phyloP scores from a whole-genome alignment of 2,888 invertebrate genomes.

The Pristionchus arcanus region DNA sequence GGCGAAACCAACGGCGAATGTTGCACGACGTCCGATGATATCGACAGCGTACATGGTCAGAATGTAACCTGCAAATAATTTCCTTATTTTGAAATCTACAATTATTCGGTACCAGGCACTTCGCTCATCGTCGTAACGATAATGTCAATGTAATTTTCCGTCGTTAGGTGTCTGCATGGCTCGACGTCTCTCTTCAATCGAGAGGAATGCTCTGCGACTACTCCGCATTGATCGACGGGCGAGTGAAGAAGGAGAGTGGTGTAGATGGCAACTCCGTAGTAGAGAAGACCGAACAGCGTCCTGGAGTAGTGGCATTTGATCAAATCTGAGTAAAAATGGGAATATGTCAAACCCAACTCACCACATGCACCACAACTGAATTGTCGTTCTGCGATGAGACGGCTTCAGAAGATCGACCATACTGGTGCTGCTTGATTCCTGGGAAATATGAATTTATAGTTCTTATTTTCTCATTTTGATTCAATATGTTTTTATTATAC shows the following conservation, averaged over 20 bases:
- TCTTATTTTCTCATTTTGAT: background rate
- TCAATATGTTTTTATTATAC: no score
- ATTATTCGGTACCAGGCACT: background rate
- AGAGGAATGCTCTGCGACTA: background rate
- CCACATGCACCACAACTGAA: conserved; percentile 29
- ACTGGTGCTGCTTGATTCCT: background rate
- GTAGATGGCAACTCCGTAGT: conserved; percentile 24
- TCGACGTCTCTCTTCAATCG: background rate
- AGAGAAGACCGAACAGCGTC: conserved; percentile 15
- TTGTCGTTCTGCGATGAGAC: background rate
- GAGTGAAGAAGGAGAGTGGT: background rate
- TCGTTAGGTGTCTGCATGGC: background rate
- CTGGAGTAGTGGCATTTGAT: background rate
- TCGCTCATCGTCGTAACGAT: background rate
- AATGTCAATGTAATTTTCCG: conserved; percentile 21
- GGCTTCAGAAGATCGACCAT: background rate
- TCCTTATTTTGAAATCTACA: background rate
- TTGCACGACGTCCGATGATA: background rate
- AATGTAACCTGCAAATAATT: background rate
- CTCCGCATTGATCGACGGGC: conserved; percentile 22
- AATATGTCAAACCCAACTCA: no score
- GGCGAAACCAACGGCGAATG: background rate
- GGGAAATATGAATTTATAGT: background rate
- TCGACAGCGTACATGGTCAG: conserved; percentile 28
- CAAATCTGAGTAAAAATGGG: no score